Percentiles rank a stretch among this genome's conserved stretches.
Evolutionary conservation across 2,113 vertebrate species (phyloP).

Genomic region (Pelodiscus sinensis): DNA sequence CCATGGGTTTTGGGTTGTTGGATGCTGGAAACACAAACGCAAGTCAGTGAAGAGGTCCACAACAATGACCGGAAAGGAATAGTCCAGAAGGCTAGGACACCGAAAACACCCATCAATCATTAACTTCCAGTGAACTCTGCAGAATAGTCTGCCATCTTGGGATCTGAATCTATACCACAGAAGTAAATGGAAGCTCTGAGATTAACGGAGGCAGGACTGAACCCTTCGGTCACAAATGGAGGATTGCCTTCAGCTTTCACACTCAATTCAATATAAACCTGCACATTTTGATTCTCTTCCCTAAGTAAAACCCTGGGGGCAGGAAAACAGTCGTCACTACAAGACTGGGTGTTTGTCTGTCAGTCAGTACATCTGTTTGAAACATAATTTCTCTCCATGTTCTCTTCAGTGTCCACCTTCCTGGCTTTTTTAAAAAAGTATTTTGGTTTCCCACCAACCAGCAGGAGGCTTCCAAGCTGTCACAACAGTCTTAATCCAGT

Average conservation of each 20-base stretch:
- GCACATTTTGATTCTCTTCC: not conserved
- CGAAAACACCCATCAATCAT: not conserved
- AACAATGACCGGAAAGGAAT: not conserved
- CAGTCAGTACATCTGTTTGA: not conserved
- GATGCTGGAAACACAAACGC: not conserved
- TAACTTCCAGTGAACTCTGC: not conserved
- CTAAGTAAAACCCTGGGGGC: not conserved
- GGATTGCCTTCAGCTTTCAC: not conserved
- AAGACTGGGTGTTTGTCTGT: not conserved
- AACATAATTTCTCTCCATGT: not conserved
- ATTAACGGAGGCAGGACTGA: not conserved
- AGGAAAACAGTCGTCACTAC: not conserved
- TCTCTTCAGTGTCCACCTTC: not conserved
- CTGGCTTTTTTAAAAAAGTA: rapidly evolving
- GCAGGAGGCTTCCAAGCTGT: constrained; percentile 25
- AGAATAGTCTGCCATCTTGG: not conserved
- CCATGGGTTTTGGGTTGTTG: not conserved
- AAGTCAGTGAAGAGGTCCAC: not conserved
- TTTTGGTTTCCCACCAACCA: constrained; percentile 35
- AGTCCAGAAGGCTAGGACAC: not conserved
- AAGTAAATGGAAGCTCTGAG: not conserved
- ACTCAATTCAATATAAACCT: not conserved
- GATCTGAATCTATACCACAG: not conserved
- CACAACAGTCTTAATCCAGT: constrained; percentile 30
- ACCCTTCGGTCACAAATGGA: not conserved